Evolutionary conservation across 2,797 vertebrate species (phyloP).

Genomic region (Alosa sapidissima): DNA sequence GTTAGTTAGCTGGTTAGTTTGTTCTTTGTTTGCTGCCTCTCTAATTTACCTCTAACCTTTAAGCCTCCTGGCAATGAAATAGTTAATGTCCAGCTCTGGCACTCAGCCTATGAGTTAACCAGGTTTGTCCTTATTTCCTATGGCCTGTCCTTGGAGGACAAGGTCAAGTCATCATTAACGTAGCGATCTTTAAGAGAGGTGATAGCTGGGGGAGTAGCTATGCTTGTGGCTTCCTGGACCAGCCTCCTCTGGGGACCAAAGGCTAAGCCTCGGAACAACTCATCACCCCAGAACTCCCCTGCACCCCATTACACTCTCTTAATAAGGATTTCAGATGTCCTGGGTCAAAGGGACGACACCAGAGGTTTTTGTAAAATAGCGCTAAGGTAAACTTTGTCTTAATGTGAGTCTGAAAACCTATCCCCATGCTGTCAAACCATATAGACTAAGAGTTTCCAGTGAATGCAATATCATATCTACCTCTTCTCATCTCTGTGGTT

Average conservation of each 20-base stretch:
- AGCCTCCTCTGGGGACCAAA: constrained; percentile 58
- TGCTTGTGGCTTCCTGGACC: constrained; percentile 63
- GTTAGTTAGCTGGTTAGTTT: background rate
- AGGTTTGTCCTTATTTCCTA: constrained; percentile 65
- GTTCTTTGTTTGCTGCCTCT: background rate
- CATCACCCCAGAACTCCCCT: constrained; percentile 31
- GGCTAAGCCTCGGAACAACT: constrained; percentile 51
- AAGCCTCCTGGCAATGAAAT: constrained; percentile 42
- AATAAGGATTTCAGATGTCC: constrained; percentile 79
- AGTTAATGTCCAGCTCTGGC: constrained; percentile 60
- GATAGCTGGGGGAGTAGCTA: constrained; percentile 59
- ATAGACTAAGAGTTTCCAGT: background rate
- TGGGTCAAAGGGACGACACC: constrained; percentile 34
- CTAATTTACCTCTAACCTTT: background rate
- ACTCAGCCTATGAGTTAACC: constrained; percentile 64
- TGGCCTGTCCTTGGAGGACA: constrained; percentile 50
- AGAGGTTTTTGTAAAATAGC: background rate
- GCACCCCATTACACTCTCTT: constrained; percentile 43
- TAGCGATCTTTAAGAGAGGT: constrained; percentile 65
- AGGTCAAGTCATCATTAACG: constrained; percentile 58
- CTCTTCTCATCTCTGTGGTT: too few species aligned
- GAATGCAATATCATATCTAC: background rate
- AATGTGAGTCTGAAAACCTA: background rate
- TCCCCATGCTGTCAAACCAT: background rate
- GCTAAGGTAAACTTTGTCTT: background rate